Base-by-base conservation (phyloP, 1,140 invertebrate species). In the Cardiocondyla obscurior region DNA sequence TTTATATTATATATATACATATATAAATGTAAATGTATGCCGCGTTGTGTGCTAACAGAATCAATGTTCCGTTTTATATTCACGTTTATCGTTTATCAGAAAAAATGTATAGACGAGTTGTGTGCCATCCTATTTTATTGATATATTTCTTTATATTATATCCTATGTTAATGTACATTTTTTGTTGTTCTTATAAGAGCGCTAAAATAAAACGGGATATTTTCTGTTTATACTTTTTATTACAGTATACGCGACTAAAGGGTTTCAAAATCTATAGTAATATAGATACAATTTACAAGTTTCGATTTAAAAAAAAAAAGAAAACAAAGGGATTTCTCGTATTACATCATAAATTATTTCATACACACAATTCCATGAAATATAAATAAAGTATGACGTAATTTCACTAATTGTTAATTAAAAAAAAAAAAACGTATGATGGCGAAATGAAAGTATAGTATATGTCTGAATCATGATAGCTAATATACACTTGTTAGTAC, bases 161-260 rank as follows among this genome's bases (percentile, higher is more conserved):
- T 51, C 85, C 91, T 92, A 93, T 88, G 85, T 92, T 93, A 92
- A 92, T 92, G 92, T 93, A 93, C 92, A 93, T 90, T 92, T n/a
- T 92, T 90, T 87, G 87, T 90, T 88, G 81, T 91, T 91, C 69
- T 90, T 89, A 87, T 89, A 89, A 90, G 89, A 92, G 90, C 88
- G 89, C 87, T 91, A 91, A 92, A 93, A 92, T 92, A 92, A 92
- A 92, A 92, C 81, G 90, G 90, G 85, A 90, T 92, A 88, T 90
- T 89, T 77, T 77, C 14, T 62, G 39, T 25, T 65, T 58, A 30
- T 58, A 30, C 36, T 58, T 53, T 62, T 91, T 90, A 91, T 92
- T 93, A 92, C 87, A 91, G 84, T 90, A 57, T 74, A 85, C 74
- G 81, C 57, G 81, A 85, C 49, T 65, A 57, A 83, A 73, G 62